Conservation (phyloP, 2,113 vertebrate species). For the Nyctereutes procyonoides region DNA sequence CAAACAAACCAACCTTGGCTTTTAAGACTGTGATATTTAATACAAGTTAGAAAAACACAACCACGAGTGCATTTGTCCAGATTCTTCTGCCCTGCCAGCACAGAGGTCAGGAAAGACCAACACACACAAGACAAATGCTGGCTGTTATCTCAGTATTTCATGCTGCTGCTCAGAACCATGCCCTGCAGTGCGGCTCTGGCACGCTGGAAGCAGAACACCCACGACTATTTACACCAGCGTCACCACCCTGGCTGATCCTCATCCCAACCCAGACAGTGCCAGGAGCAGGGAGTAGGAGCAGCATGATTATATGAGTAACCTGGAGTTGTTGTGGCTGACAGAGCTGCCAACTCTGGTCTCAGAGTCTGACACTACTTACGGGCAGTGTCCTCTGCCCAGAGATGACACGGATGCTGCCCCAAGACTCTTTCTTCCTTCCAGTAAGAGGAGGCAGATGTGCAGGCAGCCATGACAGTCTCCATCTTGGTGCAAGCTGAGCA, state of each 20-base stretch:
- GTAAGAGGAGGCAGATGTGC: background rate
- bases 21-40: background rate
- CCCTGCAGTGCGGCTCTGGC: background rate
- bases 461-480: background rate
- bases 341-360: background rate
- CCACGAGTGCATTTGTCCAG: background rate
- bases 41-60: background rate
- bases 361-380: too few relatives aligned
- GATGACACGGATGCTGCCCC: background rate
- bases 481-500: background rate
- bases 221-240: accelerated
- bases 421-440: background rate
- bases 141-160: background rate
- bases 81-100: background rate
- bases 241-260: background rate
- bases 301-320: background rate
- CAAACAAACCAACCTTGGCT: background rate
- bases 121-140: background rate
- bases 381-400: background rate
- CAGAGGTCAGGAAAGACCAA: background rate
- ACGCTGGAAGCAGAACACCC: accelerated
- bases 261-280: background rate
- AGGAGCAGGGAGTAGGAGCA: background rate
- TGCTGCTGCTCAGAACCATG: background rate
- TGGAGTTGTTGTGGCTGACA: background rate